Evolutionary conservation across 2,888 invertebrate species (phyloP), one percentile per base, ranked within the genome.

Genomic region (Drosophila nr. perissopoda): DNA sequence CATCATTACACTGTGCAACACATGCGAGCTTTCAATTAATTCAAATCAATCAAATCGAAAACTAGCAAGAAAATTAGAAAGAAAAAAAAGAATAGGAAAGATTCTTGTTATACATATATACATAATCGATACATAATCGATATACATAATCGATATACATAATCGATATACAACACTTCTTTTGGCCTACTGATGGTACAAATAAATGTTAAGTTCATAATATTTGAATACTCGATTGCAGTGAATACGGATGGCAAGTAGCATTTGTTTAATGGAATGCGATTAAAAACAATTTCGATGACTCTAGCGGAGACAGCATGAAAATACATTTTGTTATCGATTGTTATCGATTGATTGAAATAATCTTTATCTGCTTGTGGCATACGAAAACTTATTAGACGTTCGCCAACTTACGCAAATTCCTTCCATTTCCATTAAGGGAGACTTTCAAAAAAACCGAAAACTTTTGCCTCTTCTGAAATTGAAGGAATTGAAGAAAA

Each of bases 1-100:
- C 72, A 78, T 67, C 51, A 59, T 64, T 69, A 80, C 80, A 80
- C 82, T 78, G 51, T 18, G 29, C 69, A 71, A 60, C 69, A 71
- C 25, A 25, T 8, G 11, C 31, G 60, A 16, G 57, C 29, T 45
- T 25, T n/a, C n/a, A 40, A 40, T 45, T 21, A 42, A 42, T 21
- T 11, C 6, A 21, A 13, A 11, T 42, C 42, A 21, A 42, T 8
- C 16, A 27, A 49, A 16, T 48, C 5, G 18, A 4, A 27, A 27
- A 18, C 10, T 10, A 7, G 13, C 13, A 21, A 16, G 4, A 16
- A 45, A 45, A 11, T 40, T 4, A 2, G 4, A 40, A 10, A 4
- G 27, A n/a, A 40, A 8, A 38, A n/a, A 38, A n/a, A 21, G n/a
- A n/a, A n/a, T 40, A 0, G 2, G n/a, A 40, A 40, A 40, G n/a